phyloP scores from a whole-genome alignment of 1,140 invertebrate genomes.

The Metaphire vulgaris region DNA sequence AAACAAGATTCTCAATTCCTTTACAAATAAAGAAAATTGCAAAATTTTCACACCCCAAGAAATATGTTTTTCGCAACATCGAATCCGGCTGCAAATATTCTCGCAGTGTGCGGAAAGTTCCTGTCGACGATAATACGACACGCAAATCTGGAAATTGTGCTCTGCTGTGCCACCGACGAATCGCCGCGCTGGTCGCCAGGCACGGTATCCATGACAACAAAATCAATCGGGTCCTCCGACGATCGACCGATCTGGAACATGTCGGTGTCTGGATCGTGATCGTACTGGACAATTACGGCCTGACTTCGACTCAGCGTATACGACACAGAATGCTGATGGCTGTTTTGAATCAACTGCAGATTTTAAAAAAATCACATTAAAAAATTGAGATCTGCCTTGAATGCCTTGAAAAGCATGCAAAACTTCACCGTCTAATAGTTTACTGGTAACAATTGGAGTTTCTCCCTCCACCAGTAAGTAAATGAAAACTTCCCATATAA shows the following conservation, averaged over 20 bases:
- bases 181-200: slow-evolving; percentile 42
- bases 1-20: no score
- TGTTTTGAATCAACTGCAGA: slow-evolving; percentile 79
- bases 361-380: no score
- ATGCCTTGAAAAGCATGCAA: no score
- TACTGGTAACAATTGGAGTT: no score
- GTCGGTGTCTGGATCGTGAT: slow-evolving; percentile 85
- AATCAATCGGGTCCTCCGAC: slow-evolving; percentile 95
- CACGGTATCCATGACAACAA: slow-evolving; percentile 95
- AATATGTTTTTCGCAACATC: slow-evolving; percentile 97
- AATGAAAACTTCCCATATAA: no score
- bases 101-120: slow-evolving; percentile 71
- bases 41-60: slow-evolving; percentile 82
- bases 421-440: no score
- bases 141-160: slow-evolving; percentile 90
- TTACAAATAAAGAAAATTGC: no score
- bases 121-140: slow-evolving; percentile 94
- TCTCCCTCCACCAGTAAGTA: no score
- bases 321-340: slow-evolving; percentile 78
- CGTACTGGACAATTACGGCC: slow-evolving; percentile 95
- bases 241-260: slow-evolving; percentile 99
- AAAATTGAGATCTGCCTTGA: no score
- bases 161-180: slow-evolving; percentile 42
- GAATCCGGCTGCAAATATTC: slow-evolving; percentile 96
- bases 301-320: slow-evolving; percentile 93